Conservation (phyloP, 1,140 invertebrate genomes). For the Brachionus asplanchnoidis region DNA sequence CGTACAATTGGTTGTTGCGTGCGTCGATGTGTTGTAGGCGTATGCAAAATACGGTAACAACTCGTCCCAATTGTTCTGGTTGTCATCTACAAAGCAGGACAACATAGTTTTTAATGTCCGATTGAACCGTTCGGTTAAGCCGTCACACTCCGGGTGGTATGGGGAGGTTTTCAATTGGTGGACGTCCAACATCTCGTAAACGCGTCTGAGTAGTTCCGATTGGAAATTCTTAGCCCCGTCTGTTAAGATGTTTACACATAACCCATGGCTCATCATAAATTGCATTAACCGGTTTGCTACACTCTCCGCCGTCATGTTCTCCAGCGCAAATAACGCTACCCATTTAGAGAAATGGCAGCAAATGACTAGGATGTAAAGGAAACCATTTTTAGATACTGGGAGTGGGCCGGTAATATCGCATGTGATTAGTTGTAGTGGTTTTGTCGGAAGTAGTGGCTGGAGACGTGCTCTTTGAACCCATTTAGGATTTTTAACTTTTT, state of each 20-base stretch:
- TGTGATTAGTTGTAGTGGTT: too few relatives aligned
- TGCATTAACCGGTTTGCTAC: slow-evolving; percentile 23
- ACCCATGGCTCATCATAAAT: too few relatives aligned
- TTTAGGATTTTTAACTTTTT: too few relatives aligned
- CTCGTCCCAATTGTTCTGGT: slow-evolving; percentile 45
- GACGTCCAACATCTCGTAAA: background rate
- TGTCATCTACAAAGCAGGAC: slow-evolving; percentile 4
- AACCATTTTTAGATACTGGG: slow-evolving; percentile 29
- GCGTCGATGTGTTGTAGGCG: background rate
- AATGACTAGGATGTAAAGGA: slow-evolving; percentile 45
- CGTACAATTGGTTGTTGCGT: background rate
- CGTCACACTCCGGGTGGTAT: slow-evolving; percentile 45
- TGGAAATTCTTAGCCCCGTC: background rate
- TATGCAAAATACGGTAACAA: background rate
- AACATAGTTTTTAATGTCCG: slow-evolving; percentile 44
- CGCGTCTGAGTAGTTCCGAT: background rate
- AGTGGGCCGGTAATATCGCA: slow-evolving; percentile 43
- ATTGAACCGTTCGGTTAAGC: slow-evolving; percentile 45
- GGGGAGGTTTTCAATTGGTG: slow-evolving; percentile 7
- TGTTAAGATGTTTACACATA: too few relatives aligned
- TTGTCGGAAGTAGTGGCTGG: too few relatives aligned
- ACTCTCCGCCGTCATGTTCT: too few relatives aligned
- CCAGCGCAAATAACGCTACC: too few relatives aligned
- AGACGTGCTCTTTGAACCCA: too few relatives aligned
- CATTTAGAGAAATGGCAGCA: too few relatives aligned